phyloP scores from a whole-genome alignment of 1,140 invertebrate genomes.

The Halotydeus destructor region DNA sequence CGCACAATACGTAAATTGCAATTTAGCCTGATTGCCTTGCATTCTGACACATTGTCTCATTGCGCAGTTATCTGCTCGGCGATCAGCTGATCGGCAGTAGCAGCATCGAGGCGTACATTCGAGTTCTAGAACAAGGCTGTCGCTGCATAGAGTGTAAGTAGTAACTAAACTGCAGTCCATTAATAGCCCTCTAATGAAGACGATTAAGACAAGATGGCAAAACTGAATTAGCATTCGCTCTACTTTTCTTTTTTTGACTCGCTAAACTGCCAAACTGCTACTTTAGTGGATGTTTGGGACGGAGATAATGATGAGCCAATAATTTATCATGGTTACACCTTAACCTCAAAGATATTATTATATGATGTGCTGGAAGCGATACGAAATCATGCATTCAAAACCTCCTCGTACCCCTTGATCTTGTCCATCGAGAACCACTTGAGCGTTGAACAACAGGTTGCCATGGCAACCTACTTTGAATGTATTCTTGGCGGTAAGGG shows the following conservation, averaged over 20 bases:
- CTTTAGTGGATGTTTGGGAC: slow-evolving; percentile 39
- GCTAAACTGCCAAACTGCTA: not conserved
- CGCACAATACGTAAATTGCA: slow-evolving; percentile 37
- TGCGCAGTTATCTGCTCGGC: not conserved
- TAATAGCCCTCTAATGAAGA: not conserved
- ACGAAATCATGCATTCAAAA: slow-evolving; percentile 33
- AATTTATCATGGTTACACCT: slow-evolving; percentile 35
- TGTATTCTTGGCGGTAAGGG: slow-evolving; percentile 15
- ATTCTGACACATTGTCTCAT: not conserved
- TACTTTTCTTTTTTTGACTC: not conserved
- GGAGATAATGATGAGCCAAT: slow-evolving; percentile 32
- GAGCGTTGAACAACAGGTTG: slow-evolving; percentile 66
- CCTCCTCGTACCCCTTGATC: slow-evolving; percentile 55
- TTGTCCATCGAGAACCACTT: slow-evolving; percentile 93
- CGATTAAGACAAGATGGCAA: not conserved
- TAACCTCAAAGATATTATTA: slow-evolving; percentile 34
- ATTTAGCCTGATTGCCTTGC: not conserved
- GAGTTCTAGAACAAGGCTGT: slow-evolving; percentile 28
- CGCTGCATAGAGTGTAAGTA: slow-evolving; percentile 30
- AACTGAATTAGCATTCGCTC: not conserved
- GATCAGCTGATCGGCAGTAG: slow-evolving; percentile 34
- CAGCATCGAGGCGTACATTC: slow-evolving; percentile 34
- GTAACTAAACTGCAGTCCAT: no score
- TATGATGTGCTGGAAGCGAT: slow-evolving; percentile 33
- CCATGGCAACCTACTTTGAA: slow-evolving; percentile 46